Evolutionary conservation across 2,113 vertebrate genomes (phyloP).

Genomic region (Scortum barcoo): DNA sequence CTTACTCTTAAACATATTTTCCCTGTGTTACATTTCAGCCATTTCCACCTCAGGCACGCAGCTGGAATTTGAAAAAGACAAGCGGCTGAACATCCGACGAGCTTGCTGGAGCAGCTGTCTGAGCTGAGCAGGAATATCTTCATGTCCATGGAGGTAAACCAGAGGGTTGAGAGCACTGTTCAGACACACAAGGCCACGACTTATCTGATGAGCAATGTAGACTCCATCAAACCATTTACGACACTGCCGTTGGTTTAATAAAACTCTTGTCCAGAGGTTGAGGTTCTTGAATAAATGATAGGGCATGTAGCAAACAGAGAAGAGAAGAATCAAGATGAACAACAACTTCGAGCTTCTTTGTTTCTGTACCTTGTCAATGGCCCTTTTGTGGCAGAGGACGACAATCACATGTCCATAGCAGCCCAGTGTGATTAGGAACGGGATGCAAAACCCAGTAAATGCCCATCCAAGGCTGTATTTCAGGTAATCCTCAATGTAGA

Average conservation of each 20-base stretch:
- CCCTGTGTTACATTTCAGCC: background rate
- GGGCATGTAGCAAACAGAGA: conserved; percentile 87
- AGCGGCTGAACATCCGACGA: background rate
- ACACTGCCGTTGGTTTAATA: conserved; percentile 59
- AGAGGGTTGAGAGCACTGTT: conserved; percentile 89
- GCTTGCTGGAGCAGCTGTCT: background rate
- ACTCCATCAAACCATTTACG: conserved; percentile 37
- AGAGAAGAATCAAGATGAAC: conserved; percentile 84
- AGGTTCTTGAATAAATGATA: conserved; percentile 87
- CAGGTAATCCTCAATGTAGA: too few species aligned
- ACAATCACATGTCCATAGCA: too few species aligned
- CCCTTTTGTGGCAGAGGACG: conserved; percentile 73
- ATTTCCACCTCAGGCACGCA: fast-evolving
- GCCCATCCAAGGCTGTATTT: too few species aligned
- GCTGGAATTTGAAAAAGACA: background rate
- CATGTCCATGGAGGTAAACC: conserved; percentile 81
- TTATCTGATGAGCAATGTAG: conserved; percentile 82
- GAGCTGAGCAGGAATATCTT: conserved; percentile 62
- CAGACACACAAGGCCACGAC: conserved; percentile 84
- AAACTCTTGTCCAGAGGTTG: conserved; percentile 81
- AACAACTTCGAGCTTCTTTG: conserved; percentile 82
- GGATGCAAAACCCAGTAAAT: too few species aligned
- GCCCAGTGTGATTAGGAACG: too few species aligned
- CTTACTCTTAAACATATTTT: too few species aligned
- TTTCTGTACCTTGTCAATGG: conserved; percentile 71